phyloP scores from a whole-genome alignment of 1,140 invertebrate genomes.

The Psix sp. region DNA sequence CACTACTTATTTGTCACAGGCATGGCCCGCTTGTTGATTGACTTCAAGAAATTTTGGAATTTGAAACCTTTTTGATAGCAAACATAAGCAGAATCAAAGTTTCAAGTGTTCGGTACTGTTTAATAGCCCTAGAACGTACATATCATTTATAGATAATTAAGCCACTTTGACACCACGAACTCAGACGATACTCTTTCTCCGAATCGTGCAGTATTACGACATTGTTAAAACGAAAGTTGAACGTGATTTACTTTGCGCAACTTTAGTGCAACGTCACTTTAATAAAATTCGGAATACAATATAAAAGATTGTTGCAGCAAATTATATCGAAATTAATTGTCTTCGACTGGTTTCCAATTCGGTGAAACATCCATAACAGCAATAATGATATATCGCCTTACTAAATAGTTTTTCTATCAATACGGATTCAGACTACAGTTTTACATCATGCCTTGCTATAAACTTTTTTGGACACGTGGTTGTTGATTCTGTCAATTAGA shows the following conservation, averaged over 20 bases:
- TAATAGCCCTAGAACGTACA: conserved; percentile 39
- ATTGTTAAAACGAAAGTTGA: conserved; percentile 27
- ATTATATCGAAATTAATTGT: conserved; percentile 2
- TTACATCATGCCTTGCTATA: too few relatives aligned
- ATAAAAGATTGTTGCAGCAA: conserved; percentile 19
- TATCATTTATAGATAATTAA: conserved; percentile 34
- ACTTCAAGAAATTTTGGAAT: too few relatives aligned
- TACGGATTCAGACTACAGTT: not conserved
- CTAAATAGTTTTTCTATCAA: conserved; percentile 35
- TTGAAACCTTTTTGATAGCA: too few relatives aligned
- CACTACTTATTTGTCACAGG: too few relatives aligned
- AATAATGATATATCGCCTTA: conserved; percentile 58
- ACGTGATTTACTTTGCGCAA: conserved; percentile 12
- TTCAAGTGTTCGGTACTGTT: conserved; percentile 1
- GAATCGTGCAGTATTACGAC: conserved; percentile 36
- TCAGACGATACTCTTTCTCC: conserved; percentile 14
- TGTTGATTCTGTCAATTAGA: too few relatives aligned
- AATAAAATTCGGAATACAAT: conserved; percentile 13
- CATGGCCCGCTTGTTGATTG: too few relatives aligned
- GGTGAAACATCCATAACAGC: conserved; percentile 46
- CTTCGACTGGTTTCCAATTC: conserved; percentile 6
- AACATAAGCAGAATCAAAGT: too few relatives aligned
- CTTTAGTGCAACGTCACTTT: conserved; percentile 12
- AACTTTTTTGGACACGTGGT: too few relatives aligned
- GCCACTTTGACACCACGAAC: not conserved